These are phyloP conservation scores for Cantharis flavilabris DNA, from an alignment of 2,888 invertebrate species.

Conservation along the genomic window DNA sequence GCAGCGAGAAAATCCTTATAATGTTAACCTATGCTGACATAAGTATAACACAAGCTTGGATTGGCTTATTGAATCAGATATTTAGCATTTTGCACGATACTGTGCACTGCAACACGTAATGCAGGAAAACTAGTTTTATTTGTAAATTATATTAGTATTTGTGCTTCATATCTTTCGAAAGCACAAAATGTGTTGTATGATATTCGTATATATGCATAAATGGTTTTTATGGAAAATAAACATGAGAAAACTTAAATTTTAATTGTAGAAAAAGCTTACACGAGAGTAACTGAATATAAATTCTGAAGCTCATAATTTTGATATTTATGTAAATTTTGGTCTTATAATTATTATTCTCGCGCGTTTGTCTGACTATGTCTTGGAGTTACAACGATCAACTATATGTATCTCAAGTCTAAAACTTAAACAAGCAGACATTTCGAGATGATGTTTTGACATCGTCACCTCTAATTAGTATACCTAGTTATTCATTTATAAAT, in stretches of 20 bases:
- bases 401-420: not conserved
- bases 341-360: not conserved
- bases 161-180: not conserved
- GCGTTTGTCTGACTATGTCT: not conserved
- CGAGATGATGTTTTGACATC: not conserved
- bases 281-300: not conserved
- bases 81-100: conserved; percentile 13
- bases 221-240: not conserved
- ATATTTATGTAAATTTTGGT: not conserved
- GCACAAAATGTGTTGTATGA: conserved; percentile 4
- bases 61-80: conserved; percentile 6
- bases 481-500: not conserved
- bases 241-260: not conserved
- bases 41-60: conserved; percentile 2
- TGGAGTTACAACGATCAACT: not conserved
- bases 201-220: not conserved
- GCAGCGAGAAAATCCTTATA: not conserved
- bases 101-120: conserved; percentile 14
- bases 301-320: not conserved
- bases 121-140: conserved; percentile 10
- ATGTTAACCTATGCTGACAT: conserved; percentile 6
- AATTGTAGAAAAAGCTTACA: not conserved
- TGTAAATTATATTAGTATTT: not conserved
- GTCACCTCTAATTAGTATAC: not conserved
- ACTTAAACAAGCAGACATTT: not conserved